Percentiles rank a stretch among this genome's conserved stretches.
phyloP scores from a whole-genome alignment of 92 coral and sea anemone genomes.

The Chrysogorgia sp. region DNA sequence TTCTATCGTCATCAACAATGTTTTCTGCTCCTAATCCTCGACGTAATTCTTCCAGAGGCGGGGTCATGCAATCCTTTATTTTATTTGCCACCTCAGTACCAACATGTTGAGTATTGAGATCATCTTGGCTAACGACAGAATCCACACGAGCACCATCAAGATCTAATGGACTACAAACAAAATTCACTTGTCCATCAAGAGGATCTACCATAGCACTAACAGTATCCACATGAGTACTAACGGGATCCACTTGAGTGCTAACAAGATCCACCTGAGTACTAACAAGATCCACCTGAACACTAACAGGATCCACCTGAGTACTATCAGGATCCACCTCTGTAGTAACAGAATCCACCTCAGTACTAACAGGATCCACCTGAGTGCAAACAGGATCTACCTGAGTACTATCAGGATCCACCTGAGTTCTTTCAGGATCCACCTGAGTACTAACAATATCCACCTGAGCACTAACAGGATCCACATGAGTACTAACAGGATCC shows the following conservation, averaged over 20 bases:
- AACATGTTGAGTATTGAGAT: too few species aligned
- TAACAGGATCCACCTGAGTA: not conserved
- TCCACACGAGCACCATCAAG: too few species aligned
- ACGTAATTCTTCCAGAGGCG: not conserved
- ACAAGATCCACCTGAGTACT: not conserved
- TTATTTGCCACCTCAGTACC: too few species aligned
- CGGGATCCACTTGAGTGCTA: not conserved
- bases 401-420: not conserved
- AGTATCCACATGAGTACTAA: not conserved
- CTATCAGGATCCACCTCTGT: too few species aligned
- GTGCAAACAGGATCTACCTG: not conserved
- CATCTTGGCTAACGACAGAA: too few species aligned
- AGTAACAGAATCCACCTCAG: not conserved
- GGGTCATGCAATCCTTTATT: too few species aligned
- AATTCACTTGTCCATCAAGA: not conserved
- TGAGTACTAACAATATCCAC: not conserved
- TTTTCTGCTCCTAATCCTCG: not conserved
- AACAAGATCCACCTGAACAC: not conserved
- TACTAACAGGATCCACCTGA: not conserved
- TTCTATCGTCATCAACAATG: not conserved
- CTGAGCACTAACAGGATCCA: not conserved
- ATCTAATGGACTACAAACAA: too few species aligned
- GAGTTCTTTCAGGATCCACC: not conserved
- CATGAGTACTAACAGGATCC: not conserved
- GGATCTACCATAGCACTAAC: not conserved